phyloP scores from a whole-genome alignment of 2,888 invertebrate genomes.

The Apotomis turbidana region DNA sequence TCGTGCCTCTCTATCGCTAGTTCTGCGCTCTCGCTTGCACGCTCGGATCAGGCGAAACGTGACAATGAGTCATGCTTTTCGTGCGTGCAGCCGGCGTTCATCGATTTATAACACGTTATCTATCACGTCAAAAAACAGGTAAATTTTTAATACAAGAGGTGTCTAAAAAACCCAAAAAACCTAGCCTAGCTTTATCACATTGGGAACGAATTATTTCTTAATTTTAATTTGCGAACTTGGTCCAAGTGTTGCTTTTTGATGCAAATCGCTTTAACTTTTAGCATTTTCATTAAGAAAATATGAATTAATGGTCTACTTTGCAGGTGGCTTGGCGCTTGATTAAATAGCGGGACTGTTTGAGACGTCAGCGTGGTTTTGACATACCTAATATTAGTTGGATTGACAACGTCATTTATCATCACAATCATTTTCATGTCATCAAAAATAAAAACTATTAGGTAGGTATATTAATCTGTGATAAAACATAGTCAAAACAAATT shows the following conservation, averaged over 20 bases:
- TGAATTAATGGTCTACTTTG: constrained; percentile 57
- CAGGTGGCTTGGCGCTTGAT: constrained; percentile 54
- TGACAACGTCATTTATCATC: neutral
- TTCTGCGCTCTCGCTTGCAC: no score
- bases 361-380: neutral
- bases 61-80: no score
- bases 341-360: constrained; percentile 47
- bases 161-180: neutral
- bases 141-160: no score
- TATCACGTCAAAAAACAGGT: no score
- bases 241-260: constrained; percentile 63
- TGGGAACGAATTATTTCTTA: constrained; percentile 68
- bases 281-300: constrained; percentile 66
- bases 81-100: no score
- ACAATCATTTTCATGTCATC: no score
- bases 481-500: no score
- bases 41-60: no score
- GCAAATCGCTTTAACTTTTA: constrained; percentile 69
- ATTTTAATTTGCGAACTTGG: constrained; percentile 70
- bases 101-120: no score
- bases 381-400: neutral
- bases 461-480: no score
- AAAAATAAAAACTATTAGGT: no score
- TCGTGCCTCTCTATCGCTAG: no score
- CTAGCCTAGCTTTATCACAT: constrained; percentile 53